Conservation (phyloP, 2,888 invertebrate genomes). For the Chrysina gloriosa region DNA sequence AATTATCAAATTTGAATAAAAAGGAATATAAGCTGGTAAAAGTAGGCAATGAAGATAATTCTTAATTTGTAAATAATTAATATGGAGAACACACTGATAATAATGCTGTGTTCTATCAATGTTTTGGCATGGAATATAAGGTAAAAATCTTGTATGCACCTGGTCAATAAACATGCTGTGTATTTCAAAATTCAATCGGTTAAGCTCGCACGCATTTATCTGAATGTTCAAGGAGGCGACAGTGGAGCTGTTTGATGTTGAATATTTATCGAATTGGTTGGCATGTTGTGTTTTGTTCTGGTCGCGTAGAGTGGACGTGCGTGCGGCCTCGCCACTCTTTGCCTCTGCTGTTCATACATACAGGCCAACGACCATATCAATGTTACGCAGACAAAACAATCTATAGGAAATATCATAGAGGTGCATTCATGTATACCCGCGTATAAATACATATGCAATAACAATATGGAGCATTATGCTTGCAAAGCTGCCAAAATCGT, state of each 20-base stretch:
- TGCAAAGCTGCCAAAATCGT: background rate
- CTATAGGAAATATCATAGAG: constrained; percentile 44
- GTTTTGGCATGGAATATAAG: background rate
- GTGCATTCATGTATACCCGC: constrained; percentile 12
- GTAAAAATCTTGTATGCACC: constrained; percentile 45
- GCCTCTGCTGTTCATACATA: constrained; percentile 51
- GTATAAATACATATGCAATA: background rate
- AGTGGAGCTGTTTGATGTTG: constrained; percentile 51
- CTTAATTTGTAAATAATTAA: too few relatives aligned
- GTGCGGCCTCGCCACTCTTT: constrained; percentile 57
- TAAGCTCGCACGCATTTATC: constrained; percentile 51
- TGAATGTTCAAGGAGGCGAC: constrained; percentile 54
- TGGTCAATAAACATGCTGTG: constrained; percentile 53
- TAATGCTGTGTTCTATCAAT: background rate
- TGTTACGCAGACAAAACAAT: constrained; percentile 58
- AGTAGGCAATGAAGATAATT: too few relatives aligned
- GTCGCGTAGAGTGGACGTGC: constrained; percentile 53
- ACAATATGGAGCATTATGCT: background rate
- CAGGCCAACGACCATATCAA: constrained; percentile 62
- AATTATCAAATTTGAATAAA: too few relatives aligned
- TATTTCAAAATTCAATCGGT: constrained; percentile 56
- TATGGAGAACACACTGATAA: background rate
- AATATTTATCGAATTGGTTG: constrained; percentile 39
- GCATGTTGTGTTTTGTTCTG: constrained; percentile 48
- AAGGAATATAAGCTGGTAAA: too few relatives aligned